These are phyloP conservation scores for Halocynthia aurantium DNA, from an alignment of 23 tunicate species.

Conservation along the genomic window DNA sequence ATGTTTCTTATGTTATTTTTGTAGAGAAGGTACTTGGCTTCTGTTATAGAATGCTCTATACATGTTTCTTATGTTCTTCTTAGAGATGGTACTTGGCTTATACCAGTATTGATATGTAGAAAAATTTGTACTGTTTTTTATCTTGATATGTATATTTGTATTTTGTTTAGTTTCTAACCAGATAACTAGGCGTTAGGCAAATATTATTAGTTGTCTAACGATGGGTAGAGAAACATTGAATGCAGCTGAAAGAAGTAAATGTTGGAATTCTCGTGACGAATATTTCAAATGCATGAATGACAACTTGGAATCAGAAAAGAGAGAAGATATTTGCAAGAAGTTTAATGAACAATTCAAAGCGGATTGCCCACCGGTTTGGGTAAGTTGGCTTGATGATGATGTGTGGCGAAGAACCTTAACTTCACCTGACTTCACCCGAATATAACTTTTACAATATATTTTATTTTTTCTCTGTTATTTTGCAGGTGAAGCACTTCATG, in stretches of 20 bases:
- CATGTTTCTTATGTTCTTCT: too few species aligned
- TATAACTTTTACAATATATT: background rate
- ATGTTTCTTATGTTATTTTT: too few species aligned
- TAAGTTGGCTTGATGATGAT: constrained; percentile 2
- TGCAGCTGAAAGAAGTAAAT: constrained; percentile 61
- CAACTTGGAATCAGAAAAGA: constrained; percentile 36
- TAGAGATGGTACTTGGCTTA: too few species aligned
- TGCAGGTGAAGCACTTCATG: constrained; percentile 77
- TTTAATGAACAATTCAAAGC: constrained; percentile 43
- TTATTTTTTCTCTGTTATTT: background rate
- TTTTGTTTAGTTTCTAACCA: too few species aligned
- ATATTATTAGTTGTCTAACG: background rate
- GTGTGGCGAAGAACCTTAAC: background rate
- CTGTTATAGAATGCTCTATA: too few species aligned
- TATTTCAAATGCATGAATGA: constrained; percentile 43
- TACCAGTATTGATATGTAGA: too few species aligned
- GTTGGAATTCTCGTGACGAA: constrained; percentile 76
- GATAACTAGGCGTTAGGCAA: too few species aligned
- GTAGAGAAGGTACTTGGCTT: too few species aligned
- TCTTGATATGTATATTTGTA: too few species aligned
- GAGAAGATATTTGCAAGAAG: constrained; percentile 37
- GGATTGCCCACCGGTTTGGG: constrained; percentile 86
- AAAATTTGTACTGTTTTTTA: too few species aligned
- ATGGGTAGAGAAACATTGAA: constrained; percentile 26
- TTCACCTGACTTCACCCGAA: background rate